Base-by-base conservation (phyloP, 37 sponge, comb jelly and placozoan species). In the Crambe crambe region DNA sequence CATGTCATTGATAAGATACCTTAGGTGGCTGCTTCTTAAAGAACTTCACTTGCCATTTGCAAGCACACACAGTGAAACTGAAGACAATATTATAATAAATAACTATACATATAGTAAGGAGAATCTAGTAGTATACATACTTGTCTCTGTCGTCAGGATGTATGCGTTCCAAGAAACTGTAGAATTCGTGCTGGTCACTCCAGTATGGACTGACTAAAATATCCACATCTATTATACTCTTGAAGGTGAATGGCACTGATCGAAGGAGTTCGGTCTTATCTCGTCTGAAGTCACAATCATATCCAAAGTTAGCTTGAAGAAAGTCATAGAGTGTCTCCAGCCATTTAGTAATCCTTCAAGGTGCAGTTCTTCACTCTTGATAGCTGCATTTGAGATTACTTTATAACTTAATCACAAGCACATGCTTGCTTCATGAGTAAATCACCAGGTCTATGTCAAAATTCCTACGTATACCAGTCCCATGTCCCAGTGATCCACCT, bases 391-490 rank as follows among this genome's bases (percentile, higher is more conserved):
- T 5, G 15, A 20, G 5, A n/a, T n/a, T n/a, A n/a, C n/a, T n/a
- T 9, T 23, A 61, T 61, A 9, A 61, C 6, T 12, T 47, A 12
- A 8, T 20, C 15, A 62, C 15, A 23, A 29, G 6, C 31, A 22
- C 20, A 5, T n/a, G 3, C 61, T 37, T 73, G 82, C 89, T 72
- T 73, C 73, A 12, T 27, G 89, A 78, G 58, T 74, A 80, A 15
- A 88, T 42, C 22, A 88, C 79, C 36, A 88, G 43, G 60, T 88
- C 89, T 35, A 88, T 58, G 54, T 87, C 88, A 81, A 70, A 87
- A 34, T 83, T 21, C 12, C 78, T 74, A 31, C 2, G 77, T 1
- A 88, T 83, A 38, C 74, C 54, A 6, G 89, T 88, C 12, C 89
- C 89, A 51, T 88, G 78, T 26, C 89, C 89, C 29, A 88, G 12